Conservation (phyloP, 2,113 vertebrate species). For the Dolichotis patagonum region DNA sequence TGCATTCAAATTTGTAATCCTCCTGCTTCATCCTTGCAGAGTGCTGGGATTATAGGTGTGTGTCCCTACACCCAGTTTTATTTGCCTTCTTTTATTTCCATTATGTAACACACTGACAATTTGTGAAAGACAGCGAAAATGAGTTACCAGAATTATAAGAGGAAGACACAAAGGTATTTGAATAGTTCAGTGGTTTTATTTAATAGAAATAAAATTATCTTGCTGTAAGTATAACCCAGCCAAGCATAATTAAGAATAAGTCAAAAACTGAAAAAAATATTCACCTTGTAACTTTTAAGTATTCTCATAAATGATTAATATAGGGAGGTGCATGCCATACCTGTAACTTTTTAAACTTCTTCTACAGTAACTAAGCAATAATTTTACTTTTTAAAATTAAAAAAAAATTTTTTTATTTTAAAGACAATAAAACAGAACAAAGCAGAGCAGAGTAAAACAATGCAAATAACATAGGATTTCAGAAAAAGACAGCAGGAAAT, state of each 20-base stretch:
- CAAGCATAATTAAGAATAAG: neutral
- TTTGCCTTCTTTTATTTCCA: neutral
- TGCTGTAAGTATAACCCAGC: neutral
- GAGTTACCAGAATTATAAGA: neutral
- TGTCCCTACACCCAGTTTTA: neutral
- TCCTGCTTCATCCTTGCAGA: neutral
- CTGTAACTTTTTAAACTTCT: neutral
- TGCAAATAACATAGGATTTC: no score
- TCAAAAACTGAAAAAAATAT: neutral
- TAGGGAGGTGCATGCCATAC: neutral
- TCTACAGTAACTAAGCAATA: neutral
- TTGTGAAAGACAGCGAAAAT: neutral
- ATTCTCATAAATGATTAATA: neutral
- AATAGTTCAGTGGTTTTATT: neutral
- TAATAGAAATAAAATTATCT: neutral
- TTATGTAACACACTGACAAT: neutral
- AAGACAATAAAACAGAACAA: no score
- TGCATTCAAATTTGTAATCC: neutral
- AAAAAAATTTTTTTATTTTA: no score
- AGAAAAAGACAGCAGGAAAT: no score
- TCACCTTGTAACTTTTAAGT: neutral
- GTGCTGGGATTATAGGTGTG: neutral
- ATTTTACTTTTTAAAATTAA: no score
- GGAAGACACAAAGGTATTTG: neutral
- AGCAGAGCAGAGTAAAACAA: no score